A percentile compares a stretch with the other conserved stretches of the same genome.
These are phyloP conservation scores for Acropternis orthonyx DNA, from an alignment of 2,797 vertebrate genomes.

Conservation along the genomic window DNA sequence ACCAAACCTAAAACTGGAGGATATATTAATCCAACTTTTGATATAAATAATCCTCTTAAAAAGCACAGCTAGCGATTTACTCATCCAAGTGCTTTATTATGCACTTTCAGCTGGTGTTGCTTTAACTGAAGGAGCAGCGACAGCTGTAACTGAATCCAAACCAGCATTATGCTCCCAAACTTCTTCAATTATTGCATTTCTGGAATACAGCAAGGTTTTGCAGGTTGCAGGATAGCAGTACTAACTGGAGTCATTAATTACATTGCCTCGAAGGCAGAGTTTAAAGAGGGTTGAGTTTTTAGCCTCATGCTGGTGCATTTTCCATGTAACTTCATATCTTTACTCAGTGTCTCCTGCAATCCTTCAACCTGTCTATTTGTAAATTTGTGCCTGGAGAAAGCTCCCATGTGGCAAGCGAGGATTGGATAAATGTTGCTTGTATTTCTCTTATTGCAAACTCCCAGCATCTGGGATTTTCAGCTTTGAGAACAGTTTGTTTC, in stretches of 20 bases:
- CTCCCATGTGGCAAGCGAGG: conserved; percentile 53
- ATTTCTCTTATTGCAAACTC: conserved; percentile 60
- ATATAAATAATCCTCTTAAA: conserved; percentile 66
- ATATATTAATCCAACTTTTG: conserved; percentile 36
- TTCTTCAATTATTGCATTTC: conserved; percentile 44
- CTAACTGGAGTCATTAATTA: neutral
- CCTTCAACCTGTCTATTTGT: conserved; percentile 64
- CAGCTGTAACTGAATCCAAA: conserved; percentile 33
- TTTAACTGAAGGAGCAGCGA: conserved; percentile 41
- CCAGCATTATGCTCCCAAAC: conserved; percentile 18
- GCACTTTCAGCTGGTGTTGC: conserved; percentile 37
- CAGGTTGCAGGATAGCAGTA: neutral
- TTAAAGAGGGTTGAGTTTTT: neutral
- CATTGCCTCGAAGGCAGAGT: neutral
- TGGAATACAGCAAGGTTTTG: neutral
- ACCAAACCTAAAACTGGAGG: neutral
- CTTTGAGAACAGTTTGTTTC: conserved; percentile 61
- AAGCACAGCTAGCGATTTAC: conserved; percentile 48
- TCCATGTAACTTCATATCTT: neutral
- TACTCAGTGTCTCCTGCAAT: conserved; percentile 57
- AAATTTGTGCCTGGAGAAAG: conserved; percentile 61
- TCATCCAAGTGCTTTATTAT: conserved; percentile 38
- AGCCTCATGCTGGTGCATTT: conserved; percentile 25
- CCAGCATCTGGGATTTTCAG: conserved; percentile 62
- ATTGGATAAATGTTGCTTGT: conserved; percentile 64